phyloP scores from a whole-genome alignment of 2,113 vertebrate genomes.

The Castor canadensis region DNA sequence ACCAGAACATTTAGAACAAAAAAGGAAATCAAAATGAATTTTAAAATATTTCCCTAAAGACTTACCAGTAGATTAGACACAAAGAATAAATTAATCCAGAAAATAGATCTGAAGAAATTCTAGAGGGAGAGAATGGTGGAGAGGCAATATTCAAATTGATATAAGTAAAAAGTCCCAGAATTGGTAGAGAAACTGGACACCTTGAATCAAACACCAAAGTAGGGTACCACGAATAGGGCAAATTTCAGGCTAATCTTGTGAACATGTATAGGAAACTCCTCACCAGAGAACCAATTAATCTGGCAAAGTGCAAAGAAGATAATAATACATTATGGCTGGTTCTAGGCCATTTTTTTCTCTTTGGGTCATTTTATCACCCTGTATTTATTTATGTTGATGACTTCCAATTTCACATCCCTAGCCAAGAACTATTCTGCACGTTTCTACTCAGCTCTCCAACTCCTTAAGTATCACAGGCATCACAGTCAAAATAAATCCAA shows the following conservation, averaged over 20 bases:
- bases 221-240: background rate
- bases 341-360: background rate
- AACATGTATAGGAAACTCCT: background rate
- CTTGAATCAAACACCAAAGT: background rate
- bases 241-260: background rate
- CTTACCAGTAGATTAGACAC: background rate
- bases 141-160: background rate
- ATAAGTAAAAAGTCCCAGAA: background rate
- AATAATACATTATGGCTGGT: background rate
- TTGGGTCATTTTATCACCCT: background rate
- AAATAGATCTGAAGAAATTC: constrained; percentile 41
- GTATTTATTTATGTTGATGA: background rate
- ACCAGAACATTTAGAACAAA: background rate
- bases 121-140: background rate
- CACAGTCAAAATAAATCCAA: background rate
- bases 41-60: background rate
- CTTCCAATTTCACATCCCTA: background rate
- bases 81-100: constrained; percentile 16
- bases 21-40: background rate
- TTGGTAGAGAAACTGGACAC: background rate
- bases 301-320: background rate
- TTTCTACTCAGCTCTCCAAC: background rate
- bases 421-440: background rate
- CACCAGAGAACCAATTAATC: background rate
- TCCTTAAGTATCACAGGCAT: background rate